These are phyloP conservation scores for Agrilus biguttatus DNA, from an alignment of 2,888 invertebrate genomes.

Conservation along the genomic window DNA sequence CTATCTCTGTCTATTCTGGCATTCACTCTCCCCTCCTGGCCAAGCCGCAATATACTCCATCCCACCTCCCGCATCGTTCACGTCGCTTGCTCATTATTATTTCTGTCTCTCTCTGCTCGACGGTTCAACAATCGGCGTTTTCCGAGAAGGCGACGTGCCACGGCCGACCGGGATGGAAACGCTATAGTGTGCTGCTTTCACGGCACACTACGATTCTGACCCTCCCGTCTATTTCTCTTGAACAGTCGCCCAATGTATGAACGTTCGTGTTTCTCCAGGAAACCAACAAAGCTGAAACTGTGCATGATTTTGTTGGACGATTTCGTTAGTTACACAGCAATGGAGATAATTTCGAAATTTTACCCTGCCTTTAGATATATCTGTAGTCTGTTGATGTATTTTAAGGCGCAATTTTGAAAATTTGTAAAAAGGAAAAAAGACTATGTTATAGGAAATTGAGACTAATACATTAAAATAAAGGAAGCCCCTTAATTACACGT, in stretches of 20 bases:
- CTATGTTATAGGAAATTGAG: no score
- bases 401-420: no score
- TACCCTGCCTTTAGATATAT: constrained; percentile 28
- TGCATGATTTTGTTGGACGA: constrained; percentile 19
- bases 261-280: constrained; percentile 14
- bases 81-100: constrained; percentile 6
- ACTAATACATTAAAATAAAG: no score
- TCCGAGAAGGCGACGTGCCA: constrained; percentile 22
- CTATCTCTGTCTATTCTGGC: constrained; percentile 34
- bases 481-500: no score
- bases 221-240: constrained; percentile 35
- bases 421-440: no score
- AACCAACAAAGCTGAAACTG: constrained; percentile 26
- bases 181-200: constrained; percentile 34
- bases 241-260: constrained; percentile 22
- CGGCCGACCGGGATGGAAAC: constrained; percentile 29
- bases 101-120: constrained; percentile 16
- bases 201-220: constrained; percentile 33
- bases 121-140: not conserved
- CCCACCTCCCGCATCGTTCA: no score
- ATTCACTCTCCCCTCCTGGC: constrained; percentile 29
- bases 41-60: constrained; percentile 1
- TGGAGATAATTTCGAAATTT: constrained; percentile 37
- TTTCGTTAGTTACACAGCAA: constrained; percentile 34
- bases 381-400: no score